A percentile compares a stretch with the other conserved stretches of the same genome.
phyloP scores from a whole-genome alignment of 2,888 invertebrate species.

The Aelia acuminata region DNA sequence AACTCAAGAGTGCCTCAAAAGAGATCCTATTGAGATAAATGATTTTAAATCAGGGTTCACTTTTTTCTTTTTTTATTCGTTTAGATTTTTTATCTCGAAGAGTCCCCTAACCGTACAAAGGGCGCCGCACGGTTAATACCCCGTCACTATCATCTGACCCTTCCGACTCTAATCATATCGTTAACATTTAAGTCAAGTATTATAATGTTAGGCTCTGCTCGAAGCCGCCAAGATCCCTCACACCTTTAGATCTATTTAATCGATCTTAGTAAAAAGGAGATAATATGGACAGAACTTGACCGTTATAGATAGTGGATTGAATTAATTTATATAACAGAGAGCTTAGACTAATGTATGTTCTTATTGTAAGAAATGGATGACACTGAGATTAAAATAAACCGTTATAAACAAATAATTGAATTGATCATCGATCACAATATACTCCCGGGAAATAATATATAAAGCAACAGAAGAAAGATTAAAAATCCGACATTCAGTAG shows the following conservation, averaged over 20 bases:
- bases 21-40: conserved; percentile 40
- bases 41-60: conserved; percentile 9
- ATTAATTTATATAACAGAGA: not conserved
- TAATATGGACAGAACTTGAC: not conserved
- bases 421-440: no score
- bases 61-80: no score
- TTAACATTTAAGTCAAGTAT: conserved; percentile 2
- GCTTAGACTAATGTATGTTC: not conserved
- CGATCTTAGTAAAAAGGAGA: not conserved
- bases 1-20: not conserved
- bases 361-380: not conserved
- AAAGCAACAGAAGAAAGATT: no score
- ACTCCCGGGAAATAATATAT: no score
- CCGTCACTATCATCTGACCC: not conserved
- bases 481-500: no score
- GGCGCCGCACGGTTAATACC: conserved; percentile 31
- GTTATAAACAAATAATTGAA: not conserved
- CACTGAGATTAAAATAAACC: no score
- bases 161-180: not conserved
- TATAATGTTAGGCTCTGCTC: not conserved
- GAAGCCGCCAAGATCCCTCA: not conserved
- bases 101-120: conserved; percentile 16
- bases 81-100: not conserved
- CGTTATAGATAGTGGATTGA: not conserved
- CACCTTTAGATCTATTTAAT: not conserved